Evolutionary conservation across 2,888 invertebrate species (phyloP), one percentile per base, ranked within the genome.

Genomic region (Andrena bicolor): DNA sequence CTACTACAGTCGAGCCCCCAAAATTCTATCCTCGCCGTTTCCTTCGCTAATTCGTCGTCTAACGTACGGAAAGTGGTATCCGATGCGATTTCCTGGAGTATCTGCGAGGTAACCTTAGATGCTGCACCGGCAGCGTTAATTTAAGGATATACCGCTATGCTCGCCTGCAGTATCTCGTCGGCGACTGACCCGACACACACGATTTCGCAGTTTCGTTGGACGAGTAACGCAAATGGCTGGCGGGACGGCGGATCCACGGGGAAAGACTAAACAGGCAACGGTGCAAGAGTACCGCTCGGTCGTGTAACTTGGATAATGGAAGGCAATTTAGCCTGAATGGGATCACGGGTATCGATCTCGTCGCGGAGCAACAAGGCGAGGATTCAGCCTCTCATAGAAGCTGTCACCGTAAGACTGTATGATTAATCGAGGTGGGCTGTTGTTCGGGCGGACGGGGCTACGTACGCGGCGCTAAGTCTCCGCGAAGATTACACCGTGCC

Each of bases 381-480:
- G 75, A 41, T 23, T 56, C 68, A 41, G 49, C 61, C 77, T 81
- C 73, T 74, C 64, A 41, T 66, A 70, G 73, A 77, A 30, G 32
- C 77, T 74, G 82, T 82, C 77, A 70, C 83, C 69, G 70, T 74
- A 74, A 82, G 51, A 61, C 83, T 61, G 60, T 28, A 66, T 77
- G 77, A 82, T 83, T 82, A 81, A 83, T 82, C 51, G 79, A 73
- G 69, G 35, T 32, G 60, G 66, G 53, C 64, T 53, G 71, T 49
- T 41, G n/a, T 5, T n/a, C 30, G 48, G 3, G 30, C 61, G 74
- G 48, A 41, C 23, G 64, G 48, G 56, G 68, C 63, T 63, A 60
- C 51, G 32, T 61, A 65, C 72, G 68, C 58, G 73, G 69, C 58
- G 72, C 58, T 73, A 73, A 69, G 60, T 60, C 68, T 63, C 51